These are phyloP conservation scores for Limenitis arthemis DNA, from an alignment of 2,888 invertebrate genomes.

Conservation along the genomic window DNA sequence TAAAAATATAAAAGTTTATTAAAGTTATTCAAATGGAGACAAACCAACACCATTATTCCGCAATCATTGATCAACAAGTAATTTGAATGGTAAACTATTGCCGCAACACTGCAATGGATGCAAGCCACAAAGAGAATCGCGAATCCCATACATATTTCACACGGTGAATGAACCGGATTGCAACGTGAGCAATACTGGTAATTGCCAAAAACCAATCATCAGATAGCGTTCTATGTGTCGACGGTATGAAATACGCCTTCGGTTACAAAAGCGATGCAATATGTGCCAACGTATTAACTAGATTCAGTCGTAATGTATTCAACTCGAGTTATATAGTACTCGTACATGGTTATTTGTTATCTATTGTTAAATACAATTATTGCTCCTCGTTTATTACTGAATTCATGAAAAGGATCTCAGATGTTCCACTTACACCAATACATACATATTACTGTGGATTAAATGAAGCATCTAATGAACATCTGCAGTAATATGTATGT, in stretches of 20 bases:
- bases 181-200: conserved; percentile 69
- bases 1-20: too few relatives aligned
- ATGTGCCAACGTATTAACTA: conserved; percentile 13
- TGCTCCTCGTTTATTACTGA: too few relatives aligned
- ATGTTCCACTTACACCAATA: too few relatives aligned
- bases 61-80: conserved; percentile 11
- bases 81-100: conserved; percentile 24
- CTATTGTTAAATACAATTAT: background rate
- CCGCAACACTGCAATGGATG: conserved; percentile 21
- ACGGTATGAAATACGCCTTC: conserved; percentile 66
- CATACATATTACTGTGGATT: too few relatives aligned
- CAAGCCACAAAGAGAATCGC: conserved; percentile 57
- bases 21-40: background rate
- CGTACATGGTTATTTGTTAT: background rate
- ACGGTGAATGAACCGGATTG: conserved; percentile 68
- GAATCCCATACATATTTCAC: conserved; percentile 69
- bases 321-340: background rate
- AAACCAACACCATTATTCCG: background rate
- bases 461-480: too few relatives aligned
- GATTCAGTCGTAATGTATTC: conserved; percentile 7
- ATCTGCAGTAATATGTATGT: too few relatives aligned
- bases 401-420: background rate
- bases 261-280: conserved; percentile 51
- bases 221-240: conserved; percentile 66
- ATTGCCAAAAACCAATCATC: conserved; percentile 74